Evolutionary conservation across 2,888 invertebrate species (phyloP).

Genomic region (Graphium colonna): DNA sequence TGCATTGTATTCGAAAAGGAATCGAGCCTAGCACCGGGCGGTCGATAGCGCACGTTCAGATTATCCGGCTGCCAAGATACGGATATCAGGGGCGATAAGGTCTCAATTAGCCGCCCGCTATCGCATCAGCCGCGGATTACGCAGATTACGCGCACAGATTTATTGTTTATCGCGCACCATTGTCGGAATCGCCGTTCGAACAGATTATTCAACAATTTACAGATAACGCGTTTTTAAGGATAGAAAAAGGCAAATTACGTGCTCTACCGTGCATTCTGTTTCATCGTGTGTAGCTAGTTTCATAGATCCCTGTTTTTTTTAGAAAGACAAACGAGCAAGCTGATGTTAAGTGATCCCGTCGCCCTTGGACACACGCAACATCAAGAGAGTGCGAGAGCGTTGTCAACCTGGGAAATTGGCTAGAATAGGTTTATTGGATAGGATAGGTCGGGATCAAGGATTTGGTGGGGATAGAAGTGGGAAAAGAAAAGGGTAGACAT

Average conservation of each 20-base stretch:
- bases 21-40: background rate
- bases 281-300: no score
- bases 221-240: constrained; percentile 30
- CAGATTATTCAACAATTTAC: constrained; percentile 33
- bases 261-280: constrained; percentile 3
- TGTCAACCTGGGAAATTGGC: no score
- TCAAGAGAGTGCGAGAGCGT: no score
- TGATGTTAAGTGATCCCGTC: no score
- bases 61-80: constrained; percentile 35
- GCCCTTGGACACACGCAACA: no score
- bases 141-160: constrained; percentile 59
- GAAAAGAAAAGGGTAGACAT: no score
- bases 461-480: no score
- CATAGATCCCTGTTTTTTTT: background rate
- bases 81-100: constrained; percentile 41
- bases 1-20: no score
- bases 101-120: constrained; percentile 51
- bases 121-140: constrained; percentile 53
- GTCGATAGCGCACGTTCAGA: constrained; percentile 38
- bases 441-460: no score
- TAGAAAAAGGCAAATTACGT: constrained; percentile 10
- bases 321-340: no score
- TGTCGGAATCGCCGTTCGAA: constrained; percentile 51
- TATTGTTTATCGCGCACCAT: constrained; percentile 52
- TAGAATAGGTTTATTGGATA: no score